Percentiles rank a stretch among this genome's conserved stretches.
These are phyloP conservation scores for Odontamblyopus lacepedii DNA, from an alignment of 2,797 vertebrate species.

Conservation along the genomic window DNA sequence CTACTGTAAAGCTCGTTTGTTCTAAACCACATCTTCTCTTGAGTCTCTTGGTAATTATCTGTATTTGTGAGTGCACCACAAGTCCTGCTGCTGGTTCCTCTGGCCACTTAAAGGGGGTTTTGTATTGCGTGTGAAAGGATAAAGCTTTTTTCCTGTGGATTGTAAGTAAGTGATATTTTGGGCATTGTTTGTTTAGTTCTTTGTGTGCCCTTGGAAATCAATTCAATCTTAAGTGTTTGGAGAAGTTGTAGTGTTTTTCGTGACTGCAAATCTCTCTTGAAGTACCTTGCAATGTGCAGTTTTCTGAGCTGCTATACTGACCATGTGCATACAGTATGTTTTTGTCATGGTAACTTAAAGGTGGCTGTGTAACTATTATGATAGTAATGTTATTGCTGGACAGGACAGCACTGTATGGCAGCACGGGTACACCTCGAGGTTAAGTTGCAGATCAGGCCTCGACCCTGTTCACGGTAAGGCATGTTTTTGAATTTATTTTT, in stretches of 20 bases:
- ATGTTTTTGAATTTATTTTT: too few species aligned
- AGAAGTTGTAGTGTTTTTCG: slow-evolving; percentile 17
- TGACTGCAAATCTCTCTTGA: background rate
- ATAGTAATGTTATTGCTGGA: too few species aligned
- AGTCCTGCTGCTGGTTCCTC: slow-evolving; percentile 1
- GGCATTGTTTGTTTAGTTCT: background rate
- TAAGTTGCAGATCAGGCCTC: too few species aligned
- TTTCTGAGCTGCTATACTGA: background rate
- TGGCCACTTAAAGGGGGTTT: background rate
- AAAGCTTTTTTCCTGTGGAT: background rate
- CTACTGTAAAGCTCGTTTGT: background rate
- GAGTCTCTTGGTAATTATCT: slow-evolving; percentile 23
- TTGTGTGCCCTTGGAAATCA: background rate
- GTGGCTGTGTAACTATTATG: too few species aligned
- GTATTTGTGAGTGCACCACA: background rate
- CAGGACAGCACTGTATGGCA: too few species aligned
- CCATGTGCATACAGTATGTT: background rate
- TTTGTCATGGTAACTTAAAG: background rate
- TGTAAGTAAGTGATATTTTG: background rate
- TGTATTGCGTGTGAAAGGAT: background rate
- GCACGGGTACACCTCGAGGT: too few species aligned
- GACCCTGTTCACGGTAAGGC: too few species aligned
- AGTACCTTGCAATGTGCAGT: background rate
- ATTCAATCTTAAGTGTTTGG: background rate
- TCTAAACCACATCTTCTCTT: background rate